Evolutionary conservation across 2,888 invertebrate species (phyloP).

Genomic region (Spisula solida): DNA sequence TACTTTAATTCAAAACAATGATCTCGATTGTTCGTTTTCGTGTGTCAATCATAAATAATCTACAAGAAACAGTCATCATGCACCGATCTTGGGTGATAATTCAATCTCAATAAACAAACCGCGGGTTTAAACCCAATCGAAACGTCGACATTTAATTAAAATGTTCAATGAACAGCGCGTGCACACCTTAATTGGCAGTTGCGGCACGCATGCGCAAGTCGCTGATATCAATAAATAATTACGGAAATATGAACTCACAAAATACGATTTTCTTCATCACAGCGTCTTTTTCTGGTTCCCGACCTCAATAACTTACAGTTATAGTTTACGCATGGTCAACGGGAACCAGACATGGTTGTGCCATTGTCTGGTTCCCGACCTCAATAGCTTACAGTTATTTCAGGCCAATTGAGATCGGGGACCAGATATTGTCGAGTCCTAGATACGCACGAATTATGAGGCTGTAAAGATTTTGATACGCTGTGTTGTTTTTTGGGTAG

Average conservation of each 20-base stretch:
- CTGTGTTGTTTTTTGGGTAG: constrained; percentile 16
- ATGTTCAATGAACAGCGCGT: constrained; percentile 18
- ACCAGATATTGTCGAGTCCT: not conserved
- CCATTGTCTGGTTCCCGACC: too few relatives aligned
- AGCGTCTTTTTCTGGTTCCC: too few relatives aligned
- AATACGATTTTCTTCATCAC: too few relatives aligned
- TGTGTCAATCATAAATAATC: not conserved
- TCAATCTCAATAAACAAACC: not conserved
- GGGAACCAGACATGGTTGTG: too few relatives aligned
- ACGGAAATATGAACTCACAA: too few relatives aligned
- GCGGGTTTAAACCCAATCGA: not conserved
- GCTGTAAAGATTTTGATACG: not conserved
- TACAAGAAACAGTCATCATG: not conserved
- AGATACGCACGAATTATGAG: not conserved
- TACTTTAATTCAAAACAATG: not conserved
- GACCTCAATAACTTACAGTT: too few relatives aligned
- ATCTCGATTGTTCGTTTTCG: not conserved
- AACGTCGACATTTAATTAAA: constrained; percentile 5
- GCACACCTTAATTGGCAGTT: not conserved
- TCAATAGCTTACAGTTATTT: too few relatives aligned
- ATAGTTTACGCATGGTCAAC: too few relatives aligned
- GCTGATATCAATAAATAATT: too few relatives aligned
- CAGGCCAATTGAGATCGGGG: too few relatives aligned
- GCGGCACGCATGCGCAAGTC: too few relatives aligned
- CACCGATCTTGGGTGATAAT: not conserved